Evolutionary conservation across 2,797 vertebrate genomes (phyloP).

Genomic region (Phrynocephalus vlangalii): DNA sequence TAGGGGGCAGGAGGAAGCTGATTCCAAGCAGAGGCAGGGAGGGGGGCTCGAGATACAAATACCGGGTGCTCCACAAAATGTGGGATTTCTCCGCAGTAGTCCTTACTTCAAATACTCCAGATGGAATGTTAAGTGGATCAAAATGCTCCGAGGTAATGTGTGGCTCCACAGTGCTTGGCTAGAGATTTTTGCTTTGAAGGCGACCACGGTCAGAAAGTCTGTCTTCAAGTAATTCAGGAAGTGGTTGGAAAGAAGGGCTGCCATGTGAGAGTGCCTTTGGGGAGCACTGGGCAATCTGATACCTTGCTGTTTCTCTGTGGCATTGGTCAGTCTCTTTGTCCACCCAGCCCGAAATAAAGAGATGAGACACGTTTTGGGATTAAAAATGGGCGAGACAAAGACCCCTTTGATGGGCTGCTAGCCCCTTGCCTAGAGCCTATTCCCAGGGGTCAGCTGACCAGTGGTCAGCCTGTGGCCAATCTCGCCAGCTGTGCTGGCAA

Average conservation of each 20-base stretch:
- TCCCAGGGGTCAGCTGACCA: no score
- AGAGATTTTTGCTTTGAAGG: neutral
- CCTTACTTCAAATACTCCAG: neutral
- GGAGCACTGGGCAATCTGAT: neutral
- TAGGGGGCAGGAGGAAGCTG: neutral
- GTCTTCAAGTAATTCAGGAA: neutral
- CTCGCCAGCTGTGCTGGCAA: no score
- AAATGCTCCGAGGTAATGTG: neutral
- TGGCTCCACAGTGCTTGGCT: neutral
- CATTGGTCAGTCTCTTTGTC: neutral
- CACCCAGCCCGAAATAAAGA: no score
- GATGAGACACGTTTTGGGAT: no score
- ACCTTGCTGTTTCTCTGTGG: neutral
- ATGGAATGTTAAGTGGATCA: neutral
- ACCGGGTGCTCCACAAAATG: neutral
- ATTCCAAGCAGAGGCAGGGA: constrained; percentile 15
- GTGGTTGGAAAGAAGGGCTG: neutral
- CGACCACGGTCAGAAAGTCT: neutral
- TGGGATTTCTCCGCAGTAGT: neutral
- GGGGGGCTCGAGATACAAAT: constrained; percentile 5
- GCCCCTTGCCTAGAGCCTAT: no score
- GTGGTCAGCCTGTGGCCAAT: no score
- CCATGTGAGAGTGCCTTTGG: neutral
- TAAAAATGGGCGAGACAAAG: no score
- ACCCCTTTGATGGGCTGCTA: no score